Conservation (phyloP, 2,888 invertebrate genomes). For the Trileptium ribeirensis region DNA sequence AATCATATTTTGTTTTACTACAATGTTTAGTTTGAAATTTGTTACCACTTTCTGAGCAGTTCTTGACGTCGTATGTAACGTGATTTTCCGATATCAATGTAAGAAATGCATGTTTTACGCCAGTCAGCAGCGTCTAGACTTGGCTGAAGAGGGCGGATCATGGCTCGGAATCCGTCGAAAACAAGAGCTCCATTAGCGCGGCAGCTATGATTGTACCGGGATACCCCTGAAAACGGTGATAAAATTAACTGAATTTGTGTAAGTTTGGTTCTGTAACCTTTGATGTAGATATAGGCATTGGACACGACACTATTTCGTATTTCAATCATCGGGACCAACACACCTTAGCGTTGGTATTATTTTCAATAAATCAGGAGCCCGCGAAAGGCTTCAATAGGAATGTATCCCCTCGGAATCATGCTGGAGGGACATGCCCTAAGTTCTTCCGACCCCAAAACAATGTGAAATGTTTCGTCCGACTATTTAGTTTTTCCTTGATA, state of each 20-base stretch:
- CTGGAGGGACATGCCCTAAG: too few relatives aligned
- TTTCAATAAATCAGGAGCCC: too few relatives aligned
- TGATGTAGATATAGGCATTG: neutral
- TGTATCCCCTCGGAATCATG: too few relatives aligned
- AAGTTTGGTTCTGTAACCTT: too few relatives aligned
- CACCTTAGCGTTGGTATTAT: neutral
- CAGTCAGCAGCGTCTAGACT: conserved; percentile 29
- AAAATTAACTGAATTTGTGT: too few relatives aligned
- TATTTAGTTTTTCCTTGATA: too few relatives aligned
- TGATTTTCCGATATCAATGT: conserved; percentile 47
- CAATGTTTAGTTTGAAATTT: too few relatives aligned
- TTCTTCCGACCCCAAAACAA: too few relatives aligned
- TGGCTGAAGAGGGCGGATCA: conserved; percentile 22
- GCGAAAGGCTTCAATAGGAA: too few relatives aligned
- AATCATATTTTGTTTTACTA: too few relatives aligned
- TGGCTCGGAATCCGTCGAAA: conserved; percentile 44
- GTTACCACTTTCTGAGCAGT: conserved; percentile 36
- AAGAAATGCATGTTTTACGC: conserved; percentile 42
- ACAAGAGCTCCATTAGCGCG: conserved; percentile 46
- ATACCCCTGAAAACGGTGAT: conserved; percentile 35
- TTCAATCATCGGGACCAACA: neutral
- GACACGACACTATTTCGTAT: neutral
- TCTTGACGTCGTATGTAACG: conserved; percentile 37
- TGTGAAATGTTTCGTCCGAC: too few relatives aligned
- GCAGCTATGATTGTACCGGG: conserved; percentile 46